Conservation (phyloP, 2,113 vertebrate species). For the Xiphophorus couchianus region DNA sequence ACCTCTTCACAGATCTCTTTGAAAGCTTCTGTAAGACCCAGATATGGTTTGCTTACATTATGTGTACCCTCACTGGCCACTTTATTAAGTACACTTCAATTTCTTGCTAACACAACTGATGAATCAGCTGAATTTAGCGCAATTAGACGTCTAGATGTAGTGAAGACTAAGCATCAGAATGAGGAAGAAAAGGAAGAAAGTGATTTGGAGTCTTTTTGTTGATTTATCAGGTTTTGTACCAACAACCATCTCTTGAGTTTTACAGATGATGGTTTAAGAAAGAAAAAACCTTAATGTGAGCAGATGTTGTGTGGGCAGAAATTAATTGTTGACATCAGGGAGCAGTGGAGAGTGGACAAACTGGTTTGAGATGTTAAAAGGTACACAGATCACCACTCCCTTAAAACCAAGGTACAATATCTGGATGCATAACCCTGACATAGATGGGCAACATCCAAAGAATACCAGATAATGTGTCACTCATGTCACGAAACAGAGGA, state of each 20-base stretch:
- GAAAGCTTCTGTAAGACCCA: constrained; percentile 55
- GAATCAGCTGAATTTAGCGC: not conserved
- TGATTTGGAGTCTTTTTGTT: not conserved
- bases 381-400: not conserved
- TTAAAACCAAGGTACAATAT: too few species aligned
- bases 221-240: too few species aligned
- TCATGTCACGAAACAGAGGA: too few species aligned
- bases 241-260: not conserved
- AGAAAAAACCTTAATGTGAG: not conserved
- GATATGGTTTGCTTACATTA: not conserved
- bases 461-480: too few species aligned
- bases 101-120: not conserved
- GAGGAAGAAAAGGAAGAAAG: not conserved
- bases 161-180: not conserved
- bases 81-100: not conserved
- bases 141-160: not conserved
- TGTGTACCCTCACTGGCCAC: not conserved
- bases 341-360: not conserved
- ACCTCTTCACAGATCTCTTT: constrained; percentile 83
- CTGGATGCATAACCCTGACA: not conserved
- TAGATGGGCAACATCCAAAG: not conserved
- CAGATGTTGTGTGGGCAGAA: not conserved
- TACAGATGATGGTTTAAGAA: too few species aligned
- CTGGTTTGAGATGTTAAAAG: not conserved
- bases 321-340: not conserved